Evolutionary conservation across 2,888 invertebrate species (phyloP), one percentile per base, ranked within the genome.

Genomic region (Aproaerema taeniolella): DNA sequence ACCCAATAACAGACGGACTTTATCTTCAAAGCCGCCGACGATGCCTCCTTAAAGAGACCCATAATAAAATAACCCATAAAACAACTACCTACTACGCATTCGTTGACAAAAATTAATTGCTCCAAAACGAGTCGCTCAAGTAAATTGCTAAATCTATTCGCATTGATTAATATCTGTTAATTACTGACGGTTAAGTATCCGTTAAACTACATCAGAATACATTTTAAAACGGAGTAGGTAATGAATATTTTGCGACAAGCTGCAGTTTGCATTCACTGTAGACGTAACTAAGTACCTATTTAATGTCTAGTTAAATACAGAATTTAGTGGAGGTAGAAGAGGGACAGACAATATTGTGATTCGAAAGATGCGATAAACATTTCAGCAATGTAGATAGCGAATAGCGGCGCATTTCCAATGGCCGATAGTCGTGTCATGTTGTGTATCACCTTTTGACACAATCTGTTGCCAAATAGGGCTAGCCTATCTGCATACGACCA

Each of bases 391-490:
- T n/a, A n/a, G 5, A 20, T 20, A 20, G 46, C 50, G 55, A 60
- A 67, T 57, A 60, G 54, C 61, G 49, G 58, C 70, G 66, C 67
- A 66, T 61, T 61, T 61, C n/a, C 61, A 61, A 57, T 61, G 61
- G 66, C 65, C 59, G 58, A 60, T 55, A 58, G 60, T 67, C 60
- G 67, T 71, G 64, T 71, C 71, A 20, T 8, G 8, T 20, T 20
- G 8, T 20, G 64, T 69, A 67, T 65, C 59, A 55, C 55, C 58
- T 58, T 63, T 63, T 59, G 49, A 65, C 59, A 61, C 50, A 50
- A 58, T 68, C 64, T 61, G 53, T 57, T 49, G 48, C 67, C 67
- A 67, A 74, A 71, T 71, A 73, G 58, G 68, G 66, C 58, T 60
- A 55, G 50, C 4, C 54, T 20, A 20, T 8, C 5, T 6, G 5